These are phyloP conservation scores for Linhomoeus sp. DNA, from an alignment of 2,888 invertebrate species.

Conservation along the genomic window DNA sequence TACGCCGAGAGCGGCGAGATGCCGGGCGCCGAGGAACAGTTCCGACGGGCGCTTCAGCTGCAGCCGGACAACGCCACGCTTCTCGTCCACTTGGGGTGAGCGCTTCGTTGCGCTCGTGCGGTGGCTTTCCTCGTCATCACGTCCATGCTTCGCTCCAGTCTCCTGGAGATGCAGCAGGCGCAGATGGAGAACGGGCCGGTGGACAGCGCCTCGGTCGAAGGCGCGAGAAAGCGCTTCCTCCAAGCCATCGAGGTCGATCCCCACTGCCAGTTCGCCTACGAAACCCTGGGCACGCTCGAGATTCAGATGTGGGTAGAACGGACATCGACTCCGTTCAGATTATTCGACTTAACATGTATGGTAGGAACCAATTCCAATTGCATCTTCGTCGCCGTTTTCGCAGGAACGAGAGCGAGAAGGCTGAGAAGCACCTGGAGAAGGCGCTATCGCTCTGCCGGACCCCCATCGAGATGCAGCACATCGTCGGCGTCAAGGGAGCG, in stretches of 20 bases:
- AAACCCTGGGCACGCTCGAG: conserved; percentile 80
- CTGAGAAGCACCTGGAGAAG: conserved; percentile 65
- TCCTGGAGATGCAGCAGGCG: conserved; percentile 59
- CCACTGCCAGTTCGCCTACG: conserved; percentile 80
- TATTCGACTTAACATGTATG: too few species aligned
- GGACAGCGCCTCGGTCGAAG: conserved; percentile 37
- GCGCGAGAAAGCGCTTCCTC: conserved; percentile 53
- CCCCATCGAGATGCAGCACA: conserved; percentile 66
- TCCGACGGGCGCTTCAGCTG: conserved; percentile 54
- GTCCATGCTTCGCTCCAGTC: conserved; percentile 16
- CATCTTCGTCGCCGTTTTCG: conserved; percentile 21
- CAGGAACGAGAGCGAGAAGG: conserved; percentile 60
- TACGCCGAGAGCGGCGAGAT: conserved; percentile 62
- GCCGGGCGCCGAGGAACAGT: conserved; percentile 58
- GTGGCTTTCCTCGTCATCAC: background rate
- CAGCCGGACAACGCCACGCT: conserved; percentile 66
- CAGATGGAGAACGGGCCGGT: conserved; percentile 37
- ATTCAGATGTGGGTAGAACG: conserved; percentile 65
- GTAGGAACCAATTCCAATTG: too few species aligned
- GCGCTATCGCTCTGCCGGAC: conserved; percentile 66
- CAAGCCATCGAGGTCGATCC: conserved; percentile 67
- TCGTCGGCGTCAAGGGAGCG: conserved; percentile 70
- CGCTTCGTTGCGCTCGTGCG: background rate
- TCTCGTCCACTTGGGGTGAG: conserved; percentile 59
- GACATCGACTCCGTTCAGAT: too few species aligned